These are phyloP conservation scores for Thelaira solivaga DNA, from an alignment of 2,888 invertebrate genomes.

Conservation along the genomic window DNA sequence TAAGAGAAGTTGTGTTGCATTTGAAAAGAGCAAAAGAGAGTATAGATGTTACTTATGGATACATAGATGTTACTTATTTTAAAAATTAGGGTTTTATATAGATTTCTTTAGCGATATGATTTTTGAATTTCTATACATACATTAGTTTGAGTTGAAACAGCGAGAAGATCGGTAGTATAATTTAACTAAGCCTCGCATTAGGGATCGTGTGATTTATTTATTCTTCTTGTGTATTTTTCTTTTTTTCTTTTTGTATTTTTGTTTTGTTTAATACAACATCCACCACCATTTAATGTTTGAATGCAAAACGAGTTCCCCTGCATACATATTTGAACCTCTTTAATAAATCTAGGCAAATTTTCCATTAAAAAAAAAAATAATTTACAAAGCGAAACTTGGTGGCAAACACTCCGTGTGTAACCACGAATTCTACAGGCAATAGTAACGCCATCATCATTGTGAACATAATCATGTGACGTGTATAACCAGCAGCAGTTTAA, in stretches of 20 bases:
- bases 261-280: conserved; percentile 17
- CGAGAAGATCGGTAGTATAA: conserved; percentile 71
- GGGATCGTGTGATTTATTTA: conserved; percentile 34
- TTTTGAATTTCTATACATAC: conserved; percentile 43
- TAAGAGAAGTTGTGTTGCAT: conserved; percentile 17
- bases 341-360: conserved; percentile 4
- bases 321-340: conserved; percentile 2
- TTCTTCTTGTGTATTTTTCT: conserved; percentile 47
- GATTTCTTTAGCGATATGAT: conserved; percentile 44
- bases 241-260: conserved; percentile 48
- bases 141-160: conserved; percentile 72
- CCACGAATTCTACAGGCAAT: conserved; percentile 56
- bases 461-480: conserved; percentile 55
- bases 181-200: conserved; percentile 34
- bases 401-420: conserved; percentile 39
- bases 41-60: background rate
- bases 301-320: background rate
- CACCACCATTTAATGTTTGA: conserved; percentile 13
- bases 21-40: conserved; percentile 16
- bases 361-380: conserved; percentile 26
- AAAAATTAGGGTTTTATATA: conserved; percentile 43
- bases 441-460: conserved; percentile 39
- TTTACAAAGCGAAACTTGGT: conserved; percentile 29
- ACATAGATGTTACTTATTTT: conserved; percentile 18
- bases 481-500: conserved; percentile 60